Conservation (phyloP, 2,113 vertebrate species). For the Syngnathus floridae region DNA sequence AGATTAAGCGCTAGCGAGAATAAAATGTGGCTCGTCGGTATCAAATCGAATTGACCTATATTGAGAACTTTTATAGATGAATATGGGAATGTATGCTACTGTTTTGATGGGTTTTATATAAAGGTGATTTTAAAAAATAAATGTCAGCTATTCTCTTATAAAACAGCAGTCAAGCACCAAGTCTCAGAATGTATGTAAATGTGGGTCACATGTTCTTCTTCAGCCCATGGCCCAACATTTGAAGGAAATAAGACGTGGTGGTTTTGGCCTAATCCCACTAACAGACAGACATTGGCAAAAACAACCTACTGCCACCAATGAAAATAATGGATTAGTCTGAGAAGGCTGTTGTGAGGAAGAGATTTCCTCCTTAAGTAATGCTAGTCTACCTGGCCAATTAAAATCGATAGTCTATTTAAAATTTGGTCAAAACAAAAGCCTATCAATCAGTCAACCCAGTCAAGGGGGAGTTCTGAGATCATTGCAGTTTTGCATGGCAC, state of each 20-base stretch:
- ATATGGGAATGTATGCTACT: slow-evolving; percentile 21
- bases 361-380: slow-evolving; percentile 3
- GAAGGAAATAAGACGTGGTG: not conserved
- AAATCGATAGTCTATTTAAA: not conserved
- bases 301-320: slow-evolving; percentile 8
- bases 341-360: slow-evolving; percentile 2
- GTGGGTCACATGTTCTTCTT: not conserved
- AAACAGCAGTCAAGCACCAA: not conserved
- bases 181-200: not conserved
- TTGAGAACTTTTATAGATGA: slow-evolving; percentile 20
- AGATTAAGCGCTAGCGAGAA: slow-evolving; percentile 49
- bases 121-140: too few relatives aligned
- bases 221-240: not conserved
- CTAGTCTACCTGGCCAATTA: not conserved
- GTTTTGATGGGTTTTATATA: slow-evolving; percentile 11
- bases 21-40: slow-evolving; percentile 38
- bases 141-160: too few relatives aligned
- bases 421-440: not conserved
- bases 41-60: slow-evolving; percentile 50
- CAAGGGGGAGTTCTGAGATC: not conserved
- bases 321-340: slow-evolving; percentile 12
- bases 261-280: not conserved
- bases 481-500: not conserved
- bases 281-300: slow-evolving; percentile 4
- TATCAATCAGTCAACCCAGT: not conserved